Conservation (phyloP, 2,113 vertebrate species). For the Otus sunia region DNA sequence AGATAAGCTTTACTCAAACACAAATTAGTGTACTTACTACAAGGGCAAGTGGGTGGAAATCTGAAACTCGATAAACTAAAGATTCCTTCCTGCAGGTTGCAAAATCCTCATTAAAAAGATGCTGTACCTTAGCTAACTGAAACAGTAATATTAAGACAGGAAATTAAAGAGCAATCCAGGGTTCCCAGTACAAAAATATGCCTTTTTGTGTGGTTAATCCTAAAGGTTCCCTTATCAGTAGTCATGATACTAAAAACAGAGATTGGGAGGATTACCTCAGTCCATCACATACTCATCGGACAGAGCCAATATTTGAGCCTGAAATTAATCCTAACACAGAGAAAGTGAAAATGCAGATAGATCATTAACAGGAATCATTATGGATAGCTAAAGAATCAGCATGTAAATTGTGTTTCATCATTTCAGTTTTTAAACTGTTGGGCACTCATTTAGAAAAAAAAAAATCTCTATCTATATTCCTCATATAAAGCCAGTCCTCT, state of each 20-base stretch:
- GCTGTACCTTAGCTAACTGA: background rate
- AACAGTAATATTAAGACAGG: background rate
- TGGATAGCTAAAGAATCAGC: background rate
- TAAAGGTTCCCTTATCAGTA: conserved; percentile 2
- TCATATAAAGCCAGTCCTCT: background rate
- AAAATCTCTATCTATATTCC: background rate
- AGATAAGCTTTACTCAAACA: background rate
- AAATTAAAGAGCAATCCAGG: background rate
- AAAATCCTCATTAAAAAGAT: background rate
- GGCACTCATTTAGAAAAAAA: background rate
- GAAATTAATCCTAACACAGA: background rate
- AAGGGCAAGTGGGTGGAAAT: background rate
- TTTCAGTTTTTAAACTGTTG: background rate
- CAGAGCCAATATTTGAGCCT: conserved; percentile 18
- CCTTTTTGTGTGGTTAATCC: background rate
- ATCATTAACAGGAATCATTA: background rate
- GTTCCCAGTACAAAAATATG: background rate
- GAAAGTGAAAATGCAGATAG: background rate
- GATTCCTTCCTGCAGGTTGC: background rate
- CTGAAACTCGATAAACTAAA: background rate
- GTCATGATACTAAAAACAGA: background rate
- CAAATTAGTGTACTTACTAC: background rate
- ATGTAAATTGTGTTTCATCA: background rate
- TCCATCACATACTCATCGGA: background rate
- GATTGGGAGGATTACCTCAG: background rate